A percentile compares a stretch with the other conserved stretches of the same genome.
Conservation (phyloP, 2,888 invertebrate species). For the Sarcophaga rosellei region DNA sequence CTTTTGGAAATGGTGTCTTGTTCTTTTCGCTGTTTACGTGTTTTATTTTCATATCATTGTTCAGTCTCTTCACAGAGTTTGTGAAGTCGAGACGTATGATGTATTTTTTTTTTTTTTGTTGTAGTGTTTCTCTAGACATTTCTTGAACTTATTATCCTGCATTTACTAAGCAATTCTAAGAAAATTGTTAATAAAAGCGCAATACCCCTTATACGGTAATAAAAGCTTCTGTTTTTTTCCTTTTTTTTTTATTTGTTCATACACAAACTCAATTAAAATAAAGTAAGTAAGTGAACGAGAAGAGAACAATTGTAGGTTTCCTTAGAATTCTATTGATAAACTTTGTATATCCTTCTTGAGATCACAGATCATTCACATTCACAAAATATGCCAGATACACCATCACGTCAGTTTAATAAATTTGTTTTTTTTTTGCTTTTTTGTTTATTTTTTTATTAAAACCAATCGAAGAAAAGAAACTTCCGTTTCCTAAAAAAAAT, state of each 20-base stretch:
- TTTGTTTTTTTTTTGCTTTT: background rate
- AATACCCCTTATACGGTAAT: constrained; percentile 13
- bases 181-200: constrained; percentile 62
- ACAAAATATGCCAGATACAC: constrained; percentile 16
- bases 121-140: constrained; percentile 3
- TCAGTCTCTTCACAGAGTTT: constrained; percentile 13
- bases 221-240: constrained; percentile 44
- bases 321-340: constrained; percentile 62
- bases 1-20: constrained; percentile 35
- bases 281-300: constrained; percentile 9
- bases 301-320: constrained; percentile 43
- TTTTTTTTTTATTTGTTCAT: background rate
- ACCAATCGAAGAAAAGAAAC: constrained; percentile 32
- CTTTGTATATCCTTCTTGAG: constrained; percentile 51
- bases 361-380: constrained; percentile 57
- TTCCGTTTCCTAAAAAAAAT: constrained; percentile 53
- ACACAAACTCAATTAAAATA: background rate
- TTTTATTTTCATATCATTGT: constrained; percentile 12
- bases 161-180: constrained; percentile 58
- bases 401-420: background rate
- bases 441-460: constrained; percentile 4
- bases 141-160: constrained; percentile 53
- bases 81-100: constrained; percentile 25
- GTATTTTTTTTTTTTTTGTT: background rate
- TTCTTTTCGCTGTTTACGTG: background rate